Evolutionary conservation across 2,113 vertebrate genomes (phyloP).

Genomic region (Rhodinocichla rosea): DNA sequence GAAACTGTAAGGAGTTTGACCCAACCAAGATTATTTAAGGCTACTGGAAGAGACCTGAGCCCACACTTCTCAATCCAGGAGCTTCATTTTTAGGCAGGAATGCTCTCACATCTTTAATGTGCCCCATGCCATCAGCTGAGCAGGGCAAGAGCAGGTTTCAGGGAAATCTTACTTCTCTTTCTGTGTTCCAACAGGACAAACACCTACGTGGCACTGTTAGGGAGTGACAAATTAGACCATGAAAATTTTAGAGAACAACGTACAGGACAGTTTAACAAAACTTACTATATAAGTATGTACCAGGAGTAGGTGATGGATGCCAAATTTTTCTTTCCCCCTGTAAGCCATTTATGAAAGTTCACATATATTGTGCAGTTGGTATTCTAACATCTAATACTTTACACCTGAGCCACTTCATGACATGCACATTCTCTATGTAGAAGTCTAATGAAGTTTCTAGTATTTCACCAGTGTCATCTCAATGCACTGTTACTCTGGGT

Average conservation of each 20-base stretch:
- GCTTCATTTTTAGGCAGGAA: neutral
- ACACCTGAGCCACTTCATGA: neutral
- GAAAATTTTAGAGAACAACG: neutral
- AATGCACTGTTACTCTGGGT: neutral
- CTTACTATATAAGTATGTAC: neutral
- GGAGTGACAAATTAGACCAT: neutral
- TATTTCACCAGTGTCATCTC: constrained; percentile 4
- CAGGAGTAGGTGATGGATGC: neutral
- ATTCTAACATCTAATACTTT: neutral
- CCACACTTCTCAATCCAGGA: neutral
- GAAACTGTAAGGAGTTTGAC: neutral
- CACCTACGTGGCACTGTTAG: neutral
- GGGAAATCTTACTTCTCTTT: neutral
- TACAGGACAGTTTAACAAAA: neutral
- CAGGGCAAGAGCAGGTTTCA: neutral
- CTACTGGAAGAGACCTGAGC: neutral
- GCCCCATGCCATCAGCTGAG: neutral
- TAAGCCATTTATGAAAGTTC: neutral
- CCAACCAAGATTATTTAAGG: neutral
- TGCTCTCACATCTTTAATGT: neutral
- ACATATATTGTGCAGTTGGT: neutral
- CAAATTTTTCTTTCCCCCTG: neutral
- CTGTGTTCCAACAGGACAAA: neutral
- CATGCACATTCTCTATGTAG: neutral
- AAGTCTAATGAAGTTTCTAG: constrained; percentile 25